These are phyloP conservation scores for Campylomormyrus tamandua DNA, from an alignment of 2,113 vertebrate species.

Conservation along the genomic window DNA sequence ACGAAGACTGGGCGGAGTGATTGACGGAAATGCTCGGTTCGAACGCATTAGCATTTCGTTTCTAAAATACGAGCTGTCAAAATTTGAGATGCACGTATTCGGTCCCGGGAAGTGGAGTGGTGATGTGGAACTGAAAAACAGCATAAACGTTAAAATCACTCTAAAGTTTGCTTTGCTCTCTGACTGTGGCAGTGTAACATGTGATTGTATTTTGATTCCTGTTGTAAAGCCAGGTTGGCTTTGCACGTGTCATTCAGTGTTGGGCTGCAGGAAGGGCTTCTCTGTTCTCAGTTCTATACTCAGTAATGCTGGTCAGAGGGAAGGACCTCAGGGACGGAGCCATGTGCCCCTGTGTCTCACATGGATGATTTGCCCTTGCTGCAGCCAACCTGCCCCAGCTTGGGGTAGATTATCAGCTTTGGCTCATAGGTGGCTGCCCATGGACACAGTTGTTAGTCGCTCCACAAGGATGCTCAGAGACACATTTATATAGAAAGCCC, in stretches of 20 bases:
- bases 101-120: neutral
- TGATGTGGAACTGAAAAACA: neutral
- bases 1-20: neutral
- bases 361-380: neutral
- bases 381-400: neutral
- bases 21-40: too few relatives aligned
- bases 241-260: neutral
- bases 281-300: neutral
- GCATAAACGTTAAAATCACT: neutral
- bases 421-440: neutral
- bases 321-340: neutral
- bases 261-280: neutral
- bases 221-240: neutral
- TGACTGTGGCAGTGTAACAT: neutral
- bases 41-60: neutral
- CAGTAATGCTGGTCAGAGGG: constrained; percentile 8
- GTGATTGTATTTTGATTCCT: neutral
- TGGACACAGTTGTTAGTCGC: neutral
- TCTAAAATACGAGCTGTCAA: neutral
- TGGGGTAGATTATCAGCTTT: constrained; percentile 14
- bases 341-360: neutral
- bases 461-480: constrained; percentile 3
- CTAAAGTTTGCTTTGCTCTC: neutral
- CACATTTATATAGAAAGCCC: constrained; percentile 15
- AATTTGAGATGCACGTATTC: neutral